Conservation (phyloP, 92 coral and sea anemone genomes). For the Palythoa heliodiscus region DNA sequence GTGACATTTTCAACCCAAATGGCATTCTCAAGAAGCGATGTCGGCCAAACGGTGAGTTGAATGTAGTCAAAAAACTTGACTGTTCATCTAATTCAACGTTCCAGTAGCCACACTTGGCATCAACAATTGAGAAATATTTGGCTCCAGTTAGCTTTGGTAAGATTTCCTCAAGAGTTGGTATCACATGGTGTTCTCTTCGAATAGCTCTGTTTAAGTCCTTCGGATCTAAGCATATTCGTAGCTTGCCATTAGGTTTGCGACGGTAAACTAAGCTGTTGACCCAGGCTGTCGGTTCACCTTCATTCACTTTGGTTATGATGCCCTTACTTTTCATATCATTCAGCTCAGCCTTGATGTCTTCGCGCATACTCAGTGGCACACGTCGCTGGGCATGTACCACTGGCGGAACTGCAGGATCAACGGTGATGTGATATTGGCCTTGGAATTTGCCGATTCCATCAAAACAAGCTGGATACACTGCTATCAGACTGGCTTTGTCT, state of each 20-base stretch:
- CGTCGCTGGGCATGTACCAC: constrained; percentile 1
- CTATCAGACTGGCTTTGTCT: background rate
- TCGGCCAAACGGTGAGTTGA: too few species aligned
- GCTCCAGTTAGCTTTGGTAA: background rate
- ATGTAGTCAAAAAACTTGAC: too few species aligned
- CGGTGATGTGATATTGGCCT: background rate
- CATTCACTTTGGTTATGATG: too few species aligned
- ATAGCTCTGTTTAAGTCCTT: background rate
- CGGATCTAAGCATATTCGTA: background rate
- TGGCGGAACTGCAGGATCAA: constrained; percentile 1
- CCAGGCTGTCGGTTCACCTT: background rate
- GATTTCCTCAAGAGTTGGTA: background rate
- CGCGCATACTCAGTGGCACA: background rate
- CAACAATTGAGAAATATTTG: too few species aligned
- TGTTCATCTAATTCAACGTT: too few species aligned
- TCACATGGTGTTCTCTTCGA: background rate
- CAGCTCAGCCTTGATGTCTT: too few species aligned
- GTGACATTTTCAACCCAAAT: too few species aligned
- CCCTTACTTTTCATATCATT: too few species aligned
- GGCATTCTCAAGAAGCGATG: too few species aligned
- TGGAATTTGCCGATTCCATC: background rate
- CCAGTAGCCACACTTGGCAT: too few species aligned
- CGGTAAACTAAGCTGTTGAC: background rate
- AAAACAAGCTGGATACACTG: background rate
- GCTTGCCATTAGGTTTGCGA: background rate